Conservation (phyloP, 2,888 invertebrate species). For the Orgyia antiqua region DNA sequence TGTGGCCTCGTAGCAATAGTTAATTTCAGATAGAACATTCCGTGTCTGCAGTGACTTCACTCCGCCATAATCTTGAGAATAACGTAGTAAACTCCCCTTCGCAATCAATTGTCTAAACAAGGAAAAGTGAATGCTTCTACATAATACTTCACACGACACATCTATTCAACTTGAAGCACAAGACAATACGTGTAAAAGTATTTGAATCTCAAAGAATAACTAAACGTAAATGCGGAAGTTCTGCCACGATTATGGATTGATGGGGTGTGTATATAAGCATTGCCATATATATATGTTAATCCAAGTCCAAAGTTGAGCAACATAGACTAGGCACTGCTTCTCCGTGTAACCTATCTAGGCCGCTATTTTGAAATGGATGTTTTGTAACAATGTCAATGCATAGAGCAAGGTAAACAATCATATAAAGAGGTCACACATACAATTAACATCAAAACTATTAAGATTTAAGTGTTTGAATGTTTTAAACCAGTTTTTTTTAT, state of each 20-base stretch:
- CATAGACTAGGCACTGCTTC: too few species aligned
- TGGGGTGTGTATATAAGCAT: not conserved
- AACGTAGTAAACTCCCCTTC: conserved; percentile 23
- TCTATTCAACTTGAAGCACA: conserved; percentile 27
- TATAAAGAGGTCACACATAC: conserved; percentile 18
- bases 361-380: conserved; percentile 17
- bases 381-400: conserved; percentile 22
- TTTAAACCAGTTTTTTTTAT: conserved; percentile 14
- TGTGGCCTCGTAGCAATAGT: conserved; percentile 5
- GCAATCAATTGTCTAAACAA: conserved; percentile 34
- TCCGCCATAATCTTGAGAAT: conserved; percentile 24
- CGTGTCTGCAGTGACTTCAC: conserved; percentile 13
- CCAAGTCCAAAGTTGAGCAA: too few species aligned
- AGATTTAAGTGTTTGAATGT: conserved; percentile 12
- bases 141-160: conserved; percentile 28
- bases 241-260: conserved; percentile 3
- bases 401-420: conserved; percentile 21
- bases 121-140: conserved; percentile 33
- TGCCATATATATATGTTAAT: too few species aligned
- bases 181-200: conserved; percentile 18
- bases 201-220: conserved; percentile 17
- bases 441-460: conserved; percentile 19
- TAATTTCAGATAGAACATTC: conserved; percentile 4
- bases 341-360: conserved; percentile 8
- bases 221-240: conserved; percentile 18